Conservation (phyloP, 2,888 invertebrate species). For the Ophraella communa region DNA sequence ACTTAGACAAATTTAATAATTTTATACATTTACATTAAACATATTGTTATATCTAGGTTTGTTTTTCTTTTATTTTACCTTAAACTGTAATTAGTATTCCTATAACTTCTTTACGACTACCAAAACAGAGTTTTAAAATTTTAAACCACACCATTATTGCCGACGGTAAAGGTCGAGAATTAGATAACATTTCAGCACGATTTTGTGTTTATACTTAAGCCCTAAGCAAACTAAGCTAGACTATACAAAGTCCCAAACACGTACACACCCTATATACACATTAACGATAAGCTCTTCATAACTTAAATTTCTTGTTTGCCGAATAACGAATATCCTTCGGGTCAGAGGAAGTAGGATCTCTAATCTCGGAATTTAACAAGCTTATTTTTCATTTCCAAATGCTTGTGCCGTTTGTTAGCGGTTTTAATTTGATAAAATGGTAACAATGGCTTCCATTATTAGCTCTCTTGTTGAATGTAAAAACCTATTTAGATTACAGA, state of each 20-base stretch:
- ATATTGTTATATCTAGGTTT: no score
- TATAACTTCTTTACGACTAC: no score
- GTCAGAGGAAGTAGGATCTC: not conserved
- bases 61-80: no score
- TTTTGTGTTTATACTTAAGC: constrained; percentile 4
- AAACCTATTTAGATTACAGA: no score
- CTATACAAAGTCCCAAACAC: constrained; percentile 6
- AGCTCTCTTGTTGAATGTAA: no score
- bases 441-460: not conserved
- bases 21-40: no score
- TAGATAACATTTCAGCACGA: constrained; percentile 18
- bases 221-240: constrained; percentile 19
- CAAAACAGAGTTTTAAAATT: no score
- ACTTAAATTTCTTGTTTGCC: constrained; percentile 18
- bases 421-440: not conserved
- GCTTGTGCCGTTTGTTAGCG: not conserved
- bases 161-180: constrained; percentile 4
- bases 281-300: constrained; percentile 17
- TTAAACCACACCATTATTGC: no score
- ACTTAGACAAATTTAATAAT: no score
- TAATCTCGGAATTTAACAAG: not conserved
- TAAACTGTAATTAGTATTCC: no score
- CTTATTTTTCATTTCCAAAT: not conserved
- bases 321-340: constrained; percentile 11
- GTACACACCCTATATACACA: constrained; percentile 2